Conservation (phyloP, 2,113 vertebrate genomes). For the Trichechus manatus region DNA sequence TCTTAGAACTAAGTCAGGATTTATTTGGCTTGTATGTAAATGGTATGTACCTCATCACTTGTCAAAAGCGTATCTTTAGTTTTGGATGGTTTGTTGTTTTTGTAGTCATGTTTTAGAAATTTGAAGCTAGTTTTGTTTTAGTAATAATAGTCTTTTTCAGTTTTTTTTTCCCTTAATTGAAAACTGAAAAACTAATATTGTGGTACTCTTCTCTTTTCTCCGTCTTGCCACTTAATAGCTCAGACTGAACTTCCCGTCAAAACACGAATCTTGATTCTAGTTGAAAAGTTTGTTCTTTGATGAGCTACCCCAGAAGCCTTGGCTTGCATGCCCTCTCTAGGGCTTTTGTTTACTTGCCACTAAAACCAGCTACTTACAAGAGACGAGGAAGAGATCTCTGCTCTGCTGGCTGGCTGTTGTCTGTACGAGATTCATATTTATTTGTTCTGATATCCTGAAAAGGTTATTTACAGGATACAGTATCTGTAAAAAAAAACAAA, state of each 20-base stretch:
- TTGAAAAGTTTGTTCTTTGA: slow-evolving; percentile 10
- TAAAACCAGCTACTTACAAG: not conserved
- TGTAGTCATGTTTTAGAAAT: slow-evolving; percentile 14
- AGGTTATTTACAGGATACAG: not conserved
- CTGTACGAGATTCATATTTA: not conserved
- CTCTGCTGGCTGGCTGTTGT: not conserved
- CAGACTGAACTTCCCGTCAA: slow-evolving; percentile 26
- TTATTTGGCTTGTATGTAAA: not conserved
- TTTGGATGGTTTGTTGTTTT: not conserved
- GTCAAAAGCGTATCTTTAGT: not conserved
- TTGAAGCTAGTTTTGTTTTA: not conserved
- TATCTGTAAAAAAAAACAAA: not conserved
- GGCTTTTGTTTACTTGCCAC: not conserved
- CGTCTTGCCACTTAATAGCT: not conserved
- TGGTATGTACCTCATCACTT: not conserved
- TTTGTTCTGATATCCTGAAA: slow-evolving; percentile 11
- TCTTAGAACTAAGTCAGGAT: not conserved
- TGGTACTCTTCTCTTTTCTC: not conserved
- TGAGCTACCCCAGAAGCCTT: not conserved
- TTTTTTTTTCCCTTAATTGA: not conserved
- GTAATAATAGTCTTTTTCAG: not conserved
- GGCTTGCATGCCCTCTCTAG: not conserved
- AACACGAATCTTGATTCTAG: slow-evolving; percentile 23
- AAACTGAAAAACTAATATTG: slow-evolving; percentile 5
- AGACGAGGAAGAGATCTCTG: not conserved